Evolutionary conservation across 2,888 invertebrate species (phyloP).

Genomic region (Zaprionus obscuricornis): DNA sequence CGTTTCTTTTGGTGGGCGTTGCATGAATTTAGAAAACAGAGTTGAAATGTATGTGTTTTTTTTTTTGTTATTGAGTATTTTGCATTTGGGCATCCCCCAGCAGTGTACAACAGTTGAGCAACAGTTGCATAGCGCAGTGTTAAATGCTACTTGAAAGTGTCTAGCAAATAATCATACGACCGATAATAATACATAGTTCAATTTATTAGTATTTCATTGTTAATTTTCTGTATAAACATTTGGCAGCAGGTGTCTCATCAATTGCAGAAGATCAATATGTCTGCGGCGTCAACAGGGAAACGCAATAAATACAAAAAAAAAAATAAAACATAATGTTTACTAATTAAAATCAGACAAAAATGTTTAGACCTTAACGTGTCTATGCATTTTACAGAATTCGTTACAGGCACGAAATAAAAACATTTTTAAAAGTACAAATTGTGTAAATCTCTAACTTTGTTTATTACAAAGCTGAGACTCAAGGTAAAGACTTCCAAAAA

Average conservation of each 20-base stretch:
- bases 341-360: slow-evolving; percentile 62
- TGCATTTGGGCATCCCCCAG: slow-evolving; percentile 39
- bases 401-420: background rate
- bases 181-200: slow-evolving; percentile 53
- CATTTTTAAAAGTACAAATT: no score
- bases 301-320: slow-evolving; percentile 2
- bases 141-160: slow-evolving; percentile 26
- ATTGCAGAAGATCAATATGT: background rate
- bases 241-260: slow-evolving; percentile 51
- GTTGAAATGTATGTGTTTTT: no score
- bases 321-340: slow-evolving; percentile 18
- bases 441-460: no score
- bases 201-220: slow-evolving; percentile 52
- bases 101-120: no score
- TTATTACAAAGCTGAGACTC: no score
- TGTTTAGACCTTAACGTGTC: slow-evolving; percentile 26
- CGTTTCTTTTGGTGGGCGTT: slow-evolving; percentile 27
- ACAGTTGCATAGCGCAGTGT: slow-evolving; percentile 1
- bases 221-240: slow-evolving; percentile 55
- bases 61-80: background rate
- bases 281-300: slow-evolving; percentile 21
- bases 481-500: no score
- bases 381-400: slow-evolving; percentile 19
- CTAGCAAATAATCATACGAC: slow-evolving; percentile 27
- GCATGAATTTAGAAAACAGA: slow-evolving; percentile 30